Conservation (phyloP, 2,888 invertebrate genomes). For the Pachymerium ferrugineum region DNA sequence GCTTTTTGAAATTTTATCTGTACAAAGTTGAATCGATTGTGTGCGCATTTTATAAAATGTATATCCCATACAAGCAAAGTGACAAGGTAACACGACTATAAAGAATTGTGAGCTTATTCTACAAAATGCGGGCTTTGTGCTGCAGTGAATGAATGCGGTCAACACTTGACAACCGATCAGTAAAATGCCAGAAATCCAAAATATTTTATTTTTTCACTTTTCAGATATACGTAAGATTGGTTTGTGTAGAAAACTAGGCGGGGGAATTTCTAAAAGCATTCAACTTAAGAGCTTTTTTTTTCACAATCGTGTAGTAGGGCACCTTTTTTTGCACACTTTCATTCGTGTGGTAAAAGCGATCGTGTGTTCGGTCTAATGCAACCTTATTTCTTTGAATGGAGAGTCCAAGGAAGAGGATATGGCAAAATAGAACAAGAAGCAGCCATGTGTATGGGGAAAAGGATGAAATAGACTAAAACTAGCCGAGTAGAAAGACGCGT, state of each 20-base stretch:
- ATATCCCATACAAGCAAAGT: not conserved
- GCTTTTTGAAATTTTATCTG: not conserved
- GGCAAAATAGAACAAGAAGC: not conserved
- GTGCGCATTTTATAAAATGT: not conserved
- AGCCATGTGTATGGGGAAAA: not conserved
- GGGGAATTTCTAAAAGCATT: not conserved
- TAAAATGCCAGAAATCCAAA: not conserved
- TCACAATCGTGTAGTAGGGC: too few species aligned
- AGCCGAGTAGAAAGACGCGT: not conserved
- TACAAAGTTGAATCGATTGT: not conserved
- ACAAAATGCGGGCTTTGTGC: not conserved
- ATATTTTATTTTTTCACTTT: not conserved
- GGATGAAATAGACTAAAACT: not conserved
- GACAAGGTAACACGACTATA: not conserved
- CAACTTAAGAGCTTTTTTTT: not conserved
- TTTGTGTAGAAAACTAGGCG: not conserved
- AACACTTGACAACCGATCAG: not conserved
- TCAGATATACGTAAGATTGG: not conserved
- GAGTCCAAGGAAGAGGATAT: not conserved
- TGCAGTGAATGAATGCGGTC: not conserved
- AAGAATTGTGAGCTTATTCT: not conserved
- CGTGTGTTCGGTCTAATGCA: slow-evolving; percentile 15
- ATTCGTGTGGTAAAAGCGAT: slow-evolving; percentile 3
- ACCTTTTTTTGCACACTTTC: too few species aligned
- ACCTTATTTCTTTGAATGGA: slow-evolving; percentile 22